Conservation (phyloP, 2,797 vertebrate species). For the Dermochelys coriacea region DNA sequence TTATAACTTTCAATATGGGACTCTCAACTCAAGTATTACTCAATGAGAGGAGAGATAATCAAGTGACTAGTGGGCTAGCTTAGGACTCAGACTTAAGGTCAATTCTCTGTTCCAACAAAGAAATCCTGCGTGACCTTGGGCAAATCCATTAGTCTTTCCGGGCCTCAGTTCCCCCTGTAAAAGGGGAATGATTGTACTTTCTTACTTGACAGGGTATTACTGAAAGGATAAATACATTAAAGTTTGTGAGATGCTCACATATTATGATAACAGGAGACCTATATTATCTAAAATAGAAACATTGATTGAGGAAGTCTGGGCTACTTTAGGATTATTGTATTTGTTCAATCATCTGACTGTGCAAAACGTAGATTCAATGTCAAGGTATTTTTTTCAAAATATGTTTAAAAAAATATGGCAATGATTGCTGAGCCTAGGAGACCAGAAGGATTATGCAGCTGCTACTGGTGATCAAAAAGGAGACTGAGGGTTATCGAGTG, state of each 20-base stretch:
- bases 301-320: neutral
- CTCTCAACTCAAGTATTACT: neutral
- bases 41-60: neutral
- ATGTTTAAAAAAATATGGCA: no score
- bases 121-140: neutral
- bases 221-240: neutral
- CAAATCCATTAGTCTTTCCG: neutral
- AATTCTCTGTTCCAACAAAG: neutral
- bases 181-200: neutral
- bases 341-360: neutral
- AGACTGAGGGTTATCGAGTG: neutral
- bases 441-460: neutral
- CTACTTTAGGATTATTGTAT: neutral
- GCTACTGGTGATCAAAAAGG: neutral
- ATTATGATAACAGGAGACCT: neutral
- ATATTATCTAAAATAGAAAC: neutral
- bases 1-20: rapidly evolving
- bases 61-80: neutral
- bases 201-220: neutral
- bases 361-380: neutral
- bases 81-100: neutral
- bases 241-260: neutral
- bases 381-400: neutral
- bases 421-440: neutral
- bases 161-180: neutral